Percentiles rank a stretch among this genome's conserved stretches.
These are phyloP conservation scores for Pygoscelis antarcticus DNA, from an alignment of 2,113 vertebrate genomes.

Conservation along the genomic window DNA sequence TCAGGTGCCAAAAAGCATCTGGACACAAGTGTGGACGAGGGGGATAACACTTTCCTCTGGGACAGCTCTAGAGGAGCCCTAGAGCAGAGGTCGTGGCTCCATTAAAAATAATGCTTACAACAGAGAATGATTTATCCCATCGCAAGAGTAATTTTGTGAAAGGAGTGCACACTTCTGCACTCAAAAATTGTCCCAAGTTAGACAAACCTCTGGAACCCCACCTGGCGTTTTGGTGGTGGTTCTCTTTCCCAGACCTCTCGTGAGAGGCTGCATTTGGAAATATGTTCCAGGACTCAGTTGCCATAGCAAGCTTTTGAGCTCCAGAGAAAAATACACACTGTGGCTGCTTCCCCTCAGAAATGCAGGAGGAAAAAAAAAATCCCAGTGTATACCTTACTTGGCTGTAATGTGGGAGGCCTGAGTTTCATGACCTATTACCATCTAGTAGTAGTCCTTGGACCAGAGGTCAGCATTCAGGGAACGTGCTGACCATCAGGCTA, in stretches of 20 bases:
- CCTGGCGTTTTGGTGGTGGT: not conserved
- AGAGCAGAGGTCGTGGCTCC: not conserved
- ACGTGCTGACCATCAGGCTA: rapidly evolving
- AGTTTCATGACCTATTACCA: not conserved
- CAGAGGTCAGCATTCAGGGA: not conserved
- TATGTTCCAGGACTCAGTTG: not conserved
- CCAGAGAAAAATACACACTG: not conserved
- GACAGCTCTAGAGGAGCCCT: not conserved
- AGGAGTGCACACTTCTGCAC: not conserved
- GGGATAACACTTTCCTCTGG: not conserved
- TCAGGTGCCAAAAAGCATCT: not conserved
- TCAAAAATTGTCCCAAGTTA: not conserved
- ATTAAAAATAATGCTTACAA: not conserved
- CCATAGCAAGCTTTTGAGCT: not conserved
- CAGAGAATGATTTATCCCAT: not conserved
- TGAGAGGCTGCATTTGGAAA: not conserved
- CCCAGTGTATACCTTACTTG: rapidly evolving
- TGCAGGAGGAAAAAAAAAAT: not conserved
- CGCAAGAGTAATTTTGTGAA: not conserved
- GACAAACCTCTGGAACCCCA: not conserved
- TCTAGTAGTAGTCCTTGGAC: not conserved
- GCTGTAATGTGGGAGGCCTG: not conserved
- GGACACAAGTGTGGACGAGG: not conserved
- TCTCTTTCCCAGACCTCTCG: not conserved
- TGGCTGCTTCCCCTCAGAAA: not conserved